Evolutionary conservation across 2,888 invertebrate species (phyloP), one percentile per base, ranked within the genome.

Genomic region (Physocephala rufipes): DNA sequence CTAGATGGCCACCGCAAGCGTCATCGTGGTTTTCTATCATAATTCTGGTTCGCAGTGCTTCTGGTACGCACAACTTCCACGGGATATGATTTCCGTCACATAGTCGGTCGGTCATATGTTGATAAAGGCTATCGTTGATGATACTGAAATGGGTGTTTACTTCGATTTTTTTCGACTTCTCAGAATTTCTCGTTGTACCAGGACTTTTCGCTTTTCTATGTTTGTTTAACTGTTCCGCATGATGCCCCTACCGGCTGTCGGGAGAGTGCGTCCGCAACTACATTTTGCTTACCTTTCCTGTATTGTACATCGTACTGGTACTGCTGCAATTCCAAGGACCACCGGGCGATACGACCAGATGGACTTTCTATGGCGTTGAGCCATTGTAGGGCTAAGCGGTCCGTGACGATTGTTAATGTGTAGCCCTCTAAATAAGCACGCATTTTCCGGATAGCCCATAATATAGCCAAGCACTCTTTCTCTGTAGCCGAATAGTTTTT

Each of bases 1-100:
- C 62, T 12, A 62, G n/a, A 30, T 62, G 62, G 30, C 62, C 62
- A 26, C 30, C 62, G 7, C 28, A 28, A 28, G 62, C n/a, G 15
- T 15, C 21, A 21, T 62, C 62, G 24, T 55, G 19, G 19, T 16
- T 12, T 16, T 53, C 53, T 16, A 19, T 21, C 21, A 55, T 9
- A 2, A 55, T 24, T 13, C 55, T n/a, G 12, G 19, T 24, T 55
- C 24, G 55, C 3, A 21, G 12, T n/a, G 19, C 19, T 55, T n/a
- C 21, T 21, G 55, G 19, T 21, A 55, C 55, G 24, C 55, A 55
- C 24, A 55, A 21, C 24, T 55, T 55, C 55, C 55, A 55, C 19
- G 55, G 21, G 21, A 13, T 24, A 55, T 24, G 12, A 19, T 21
- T 21, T n/a, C 24, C 55, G 24, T 21, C 19, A 19, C 19, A 21